phyloP scores from a whole-genome alignment of 2,797 vertebrate species.

The Natrix natrix region DNA sequence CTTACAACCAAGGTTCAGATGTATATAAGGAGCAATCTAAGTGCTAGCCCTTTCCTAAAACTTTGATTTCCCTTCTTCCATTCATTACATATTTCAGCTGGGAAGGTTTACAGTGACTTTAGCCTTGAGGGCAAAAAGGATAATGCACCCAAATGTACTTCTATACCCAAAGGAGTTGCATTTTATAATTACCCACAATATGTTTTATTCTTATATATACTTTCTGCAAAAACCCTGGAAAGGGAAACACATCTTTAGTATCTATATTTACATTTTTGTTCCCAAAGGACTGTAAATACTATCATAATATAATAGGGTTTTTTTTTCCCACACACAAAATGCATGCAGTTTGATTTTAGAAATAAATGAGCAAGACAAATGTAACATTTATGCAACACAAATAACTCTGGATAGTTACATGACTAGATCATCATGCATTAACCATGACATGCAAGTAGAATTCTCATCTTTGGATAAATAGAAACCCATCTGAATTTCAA shows the following conservation, averaged over 20 bases:
- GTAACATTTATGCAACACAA: background rate
- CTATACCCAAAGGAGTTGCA: background rate
- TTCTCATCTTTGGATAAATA: background rate
- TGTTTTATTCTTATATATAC: constrained; percentile 14
- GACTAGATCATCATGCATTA: background rate
- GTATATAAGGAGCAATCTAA: background rate
- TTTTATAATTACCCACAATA: constrained; percentile 16
- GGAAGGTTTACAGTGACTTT: background rate
- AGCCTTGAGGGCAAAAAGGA: background rate
- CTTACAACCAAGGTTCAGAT: background rate
- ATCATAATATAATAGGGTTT: background rate
- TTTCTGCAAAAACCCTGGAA: background rate
- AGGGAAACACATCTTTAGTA: background rate
- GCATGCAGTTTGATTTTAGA: background rate
- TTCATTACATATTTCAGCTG: background rate
- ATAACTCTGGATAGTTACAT: background rate
- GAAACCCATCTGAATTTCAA: background rate
- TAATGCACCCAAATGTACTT: background rate
- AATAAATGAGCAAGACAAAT: background rate
- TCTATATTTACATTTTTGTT: background rate
- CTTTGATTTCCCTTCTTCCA: background rate
- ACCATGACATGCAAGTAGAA: background rate
- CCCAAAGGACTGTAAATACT: background rate
- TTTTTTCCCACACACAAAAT: background rate
- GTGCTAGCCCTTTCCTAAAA: background rate